phyloP scores from a whole-genome alignment of 2,888 invertebrate species.

The Hoplodrina blanda region DNA sequence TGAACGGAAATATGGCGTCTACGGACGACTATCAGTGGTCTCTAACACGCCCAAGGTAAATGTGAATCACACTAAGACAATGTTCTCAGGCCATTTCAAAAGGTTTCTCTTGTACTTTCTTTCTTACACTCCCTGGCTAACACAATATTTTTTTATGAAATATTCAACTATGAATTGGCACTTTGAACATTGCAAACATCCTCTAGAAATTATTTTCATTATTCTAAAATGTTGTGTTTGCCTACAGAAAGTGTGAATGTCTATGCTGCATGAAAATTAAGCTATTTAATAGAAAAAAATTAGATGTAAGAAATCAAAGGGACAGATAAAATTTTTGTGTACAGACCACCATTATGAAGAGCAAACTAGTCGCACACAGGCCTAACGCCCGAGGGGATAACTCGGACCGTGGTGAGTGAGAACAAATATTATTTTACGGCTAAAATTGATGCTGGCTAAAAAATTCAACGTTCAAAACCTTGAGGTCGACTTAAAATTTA shows the following conservation, averaged over 20 bases:
- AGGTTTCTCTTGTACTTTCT: conserved; percentile 29
- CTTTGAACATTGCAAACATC: conserved; percentile 71
- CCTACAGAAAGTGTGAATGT: conserved; percentile 84
- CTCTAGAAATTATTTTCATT: conserved; percentile 30
- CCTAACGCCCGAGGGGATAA: conserved; percentile 69
- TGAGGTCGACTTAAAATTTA: too few species aligned
- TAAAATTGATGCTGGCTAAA: too few species aligned
- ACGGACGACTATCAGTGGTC: conserved; percentile 86
- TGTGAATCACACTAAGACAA: conserved; percentile 52
- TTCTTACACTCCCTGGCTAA: conserved; percentile 70
- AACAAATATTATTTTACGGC: neutral
- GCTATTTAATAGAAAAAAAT: conserved; percentile 73
- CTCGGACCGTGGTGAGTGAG: conserved; percentile 72
- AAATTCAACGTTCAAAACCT: too few species aligned
- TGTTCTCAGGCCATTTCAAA: conserved; percentile 80
- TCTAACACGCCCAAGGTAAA: conserved; percentile 83
- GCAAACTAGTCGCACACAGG: conserved; percentile 70
- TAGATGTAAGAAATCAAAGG: conserved; percentile 78
- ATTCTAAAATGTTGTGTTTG: conserved; percentile 79
- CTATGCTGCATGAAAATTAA: conserved; percentile 71
- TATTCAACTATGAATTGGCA: conserved; percentile 73
- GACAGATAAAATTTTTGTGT: conserved; percentile 84
- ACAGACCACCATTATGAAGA: conserved; percentile 78
- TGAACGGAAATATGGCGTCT: conserved; percentile 92
- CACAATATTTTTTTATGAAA: conserved; percentile 73